Evolutionary conservation across 2,888 invertebrate genomes (phyloP).

Genomic region (Pardosa pseudoannulata): DNA sequence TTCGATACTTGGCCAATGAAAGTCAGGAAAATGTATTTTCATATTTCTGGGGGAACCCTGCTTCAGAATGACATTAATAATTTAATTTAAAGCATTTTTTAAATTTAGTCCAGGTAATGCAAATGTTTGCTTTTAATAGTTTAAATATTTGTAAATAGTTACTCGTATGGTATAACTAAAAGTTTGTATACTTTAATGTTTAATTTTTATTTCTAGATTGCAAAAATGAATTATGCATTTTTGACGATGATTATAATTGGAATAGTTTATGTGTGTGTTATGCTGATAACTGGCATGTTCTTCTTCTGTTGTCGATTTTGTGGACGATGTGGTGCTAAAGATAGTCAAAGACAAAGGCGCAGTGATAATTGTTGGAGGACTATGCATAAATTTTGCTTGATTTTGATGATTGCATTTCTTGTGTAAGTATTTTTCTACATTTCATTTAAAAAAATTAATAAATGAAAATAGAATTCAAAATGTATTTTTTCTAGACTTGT

Average conservation of each 20-base stretch:
- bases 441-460: background rate
- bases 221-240: constrained; percentile 62
- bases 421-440: constrained; percentile 53
- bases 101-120: too few species aligned
- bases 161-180: too few species aligned
- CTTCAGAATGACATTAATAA: too few species aligned
- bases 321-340: constrained; percentile 65
- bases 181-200: too few species aligned
- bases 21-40: too few species aligned
- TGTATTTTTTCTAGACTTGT: background rate
- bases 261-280: constrained; percentile 47
- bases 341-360: constrained; percentile 52
- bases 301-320: constrained; percentile 62
- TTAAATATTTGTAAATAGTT: too few species aligned
- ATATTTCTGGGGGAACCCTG: too few species aligned
- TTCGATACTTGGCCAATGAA: too few species aligned
- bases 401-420: constrained; percentile 66
- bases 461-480: background rate
- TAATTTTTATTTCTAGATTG: too few species aligned
- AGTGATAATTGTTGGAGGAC: constrained; percentile 64
- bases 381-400: constrained; percentile 64
- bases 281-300: constrained; percentile 54
- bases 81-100: too few species aligned
- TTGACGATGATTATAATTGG: constrained; percentile 59
- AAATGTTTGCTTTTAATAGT: too few species aligned